Evolutionary conservation across 2,888 invertebrate genomes (phyloP).

Genomic region (Troglohyphantes excavatus): DNA sequence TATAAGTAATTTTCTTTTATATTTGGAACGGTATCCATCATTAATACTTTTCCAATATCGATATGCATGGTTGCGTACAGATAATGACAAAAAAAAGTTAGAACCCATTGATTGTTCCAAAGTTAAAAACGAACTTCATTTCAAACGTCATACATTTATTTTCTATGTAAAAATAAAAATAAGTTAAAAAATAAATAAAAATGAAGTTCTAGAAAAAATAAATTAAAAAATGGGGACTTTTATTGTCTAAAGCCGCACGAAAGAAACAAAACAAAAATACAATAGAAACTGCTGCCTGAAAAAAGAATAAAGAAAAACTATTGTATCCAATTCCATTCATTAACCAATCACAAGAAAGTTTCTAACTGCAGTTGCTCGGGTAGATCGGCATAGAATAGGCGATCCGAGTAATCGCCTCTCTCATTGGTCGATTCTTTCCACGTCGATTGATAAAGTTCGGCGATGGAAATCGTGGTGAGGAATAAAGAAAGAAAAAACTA

Average conservation of each 20-base stretch:
- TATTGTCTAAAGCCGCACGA: neutral
- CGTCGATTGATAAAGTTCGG: conserved; percentile 67
- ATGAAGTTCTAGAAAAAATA: neutral
- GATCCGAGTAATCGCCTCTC: conserved; percentile 46
- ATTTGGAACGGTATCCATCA: neutral
- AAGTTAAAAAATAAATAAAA: conserved; percentile 5
- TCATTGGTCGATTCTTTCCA: conserved; percentile 71
- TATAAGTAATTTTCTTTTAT: neutral
- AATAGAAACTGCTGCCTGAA: neutral
- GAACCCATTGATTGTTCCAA: neutral
- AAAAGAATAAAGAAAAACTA: conserved; percentile 20
- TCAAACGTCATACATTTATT: conserved; percentile 18
- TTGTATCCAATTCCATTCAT: conserved; percentile 61
- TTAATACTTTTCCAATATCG: conserved; percentile 2
- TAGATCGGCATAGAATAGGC: conserved; percentile 54
- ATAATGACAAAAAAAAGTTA: neutral
- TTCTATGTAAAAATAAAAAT: neutral
- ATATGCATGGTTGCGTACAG: neutral
- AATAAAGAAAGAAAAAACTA: conserved; percentile 22
- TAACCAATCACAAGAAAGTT: conserved; percentile 64
- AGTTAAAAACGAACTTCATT: conserved; percentile 15
- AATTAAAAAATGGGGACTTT: conserved; percentile 11
- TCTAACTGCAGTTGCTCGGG: conserved; percentile 57
- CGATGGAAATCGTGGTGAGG: conserved; percentile 44
- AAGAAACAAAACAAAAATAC: neutral